Base-by-base conservation (phyloP, 2,797 vertebrate species). In the Adelosebastes latens region DNA sequence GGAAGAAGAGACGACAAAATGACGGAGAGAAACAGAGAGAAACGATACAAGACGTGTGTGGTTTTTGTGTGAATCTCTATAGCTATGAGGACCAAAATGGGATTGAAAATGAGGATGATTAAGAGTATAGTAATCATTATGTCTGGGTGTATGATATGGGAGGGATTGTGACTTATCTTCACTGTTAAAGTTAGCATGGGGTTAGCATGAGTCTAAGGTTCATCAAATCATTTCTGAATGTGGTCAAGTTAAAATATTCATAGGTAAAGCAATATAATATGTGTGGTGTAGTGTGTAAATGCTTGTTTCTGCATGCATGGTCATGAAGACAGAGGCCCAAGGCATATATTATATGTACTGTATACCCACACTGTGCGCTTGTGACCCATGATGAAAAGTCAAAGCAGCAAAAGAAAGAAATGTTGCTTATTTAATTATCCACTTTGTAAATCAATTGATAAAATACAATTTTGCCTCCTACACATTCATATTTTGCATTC, bases 31-130 rank as follows among this genome's bases (percentile, higher is more conserved):
- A 22, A 7, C 20, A 49, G n/a, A 63, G 24, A 32, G 4, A 42
- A 53, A 24, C 2, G 3, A 70, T 12, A 70, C 27, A 20, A 36
- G 70, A 72, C 11, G 42, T 55, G 31, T 56, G 34, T 27, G n/a
- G 11, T 63, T 39, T 79, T 60, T 77, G 29, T 72, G 24, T 31
- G 29, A 70, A 67, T 72, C 27, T 79, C 39, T 56, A 11, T 22
- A 61, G 52, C 29, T 56, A 5, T 14, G 20, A 31, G 24, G 10
- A 58, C 5, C 27, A 39, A 27, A 46, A 65, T 60, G 31, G 10
- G 29, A 10, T n/a, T 4, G 2, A 52, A 46, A 77, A 67, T 32
- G 13, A 25, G 6, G 42, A 9, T 2, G 5, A n/a, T 20, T 25
- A 24, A 36, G 67, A 52, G 32, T 66, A 14, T 2, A 60, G 46